These are phyloP conservation scores for Heliconius melpomene DNA, from an alignment of 1,140 invertebrate genomes.

Conservation along the genomic window DNA sequence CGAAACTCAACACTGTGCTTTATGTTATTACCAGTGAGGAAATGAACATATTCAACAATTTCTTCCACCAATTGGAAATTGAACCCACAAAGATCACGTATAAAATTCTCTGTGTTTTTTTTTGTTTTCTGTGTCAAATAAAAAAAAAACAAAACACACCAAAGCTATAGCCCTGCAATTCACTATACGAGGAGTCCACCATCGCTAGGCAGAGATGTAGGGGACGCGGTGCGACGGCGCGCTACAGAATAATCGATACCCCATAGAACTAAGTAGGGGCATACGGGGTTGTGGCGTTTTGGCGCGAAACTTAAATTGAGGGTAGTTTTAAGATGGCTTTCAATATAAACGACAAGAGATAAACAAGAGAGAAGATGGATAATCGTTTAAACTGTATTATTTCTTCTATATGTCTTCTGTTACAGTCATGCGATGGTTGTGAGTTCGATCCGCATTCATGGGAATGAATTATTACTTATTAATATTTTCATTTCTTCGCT, in stretches of 20 bases:
- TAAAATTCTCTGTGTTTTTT: too few relatives aligned
- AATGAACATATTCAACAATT: too few relatives aligned
- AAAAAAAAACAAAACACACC: neutral
- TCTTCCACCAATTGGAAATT: too few relatives aligned
- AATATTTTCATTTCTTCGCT: neutral
- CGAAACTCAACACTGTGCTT: too few relatives aligned
- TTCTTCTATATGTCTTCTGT: too few relatives aligned
- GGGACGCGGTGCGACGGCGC: slow-evolving; percentile 43
- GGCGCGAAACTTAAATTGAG: slow-evolving; percentile 50
- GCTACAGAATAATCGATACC: slow-evolving; percentile 65
- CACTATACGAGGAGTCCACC: neutral
- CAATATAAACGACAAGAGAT: neutral
- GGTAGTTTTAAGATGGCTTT: neutral
- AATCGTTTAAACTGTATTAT: slow-evolving; percentile 5
- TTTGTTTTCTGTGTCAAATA: neutral
- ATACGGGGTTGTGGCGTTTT: slow-evolving; percentile 59
- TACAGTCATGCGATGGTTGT: neutral
- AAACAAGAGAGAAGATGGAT: neutral
- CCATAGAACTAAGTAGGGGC: slow-evolving; percentile 70
- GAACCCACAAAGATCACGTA: too few relatives aligned
- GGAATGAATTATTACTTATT: neutral
- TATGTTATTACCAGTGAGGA: too few relatives aligned
- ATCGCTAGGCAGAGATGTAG: slow-evolving; percentile 41
- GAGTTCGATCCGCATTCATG: neutral
- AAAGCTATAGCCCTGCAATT: neutral